Conservation (phyloP, 2,888 invertebrate genomes). For the Trichogramma evanescens region DNA sequence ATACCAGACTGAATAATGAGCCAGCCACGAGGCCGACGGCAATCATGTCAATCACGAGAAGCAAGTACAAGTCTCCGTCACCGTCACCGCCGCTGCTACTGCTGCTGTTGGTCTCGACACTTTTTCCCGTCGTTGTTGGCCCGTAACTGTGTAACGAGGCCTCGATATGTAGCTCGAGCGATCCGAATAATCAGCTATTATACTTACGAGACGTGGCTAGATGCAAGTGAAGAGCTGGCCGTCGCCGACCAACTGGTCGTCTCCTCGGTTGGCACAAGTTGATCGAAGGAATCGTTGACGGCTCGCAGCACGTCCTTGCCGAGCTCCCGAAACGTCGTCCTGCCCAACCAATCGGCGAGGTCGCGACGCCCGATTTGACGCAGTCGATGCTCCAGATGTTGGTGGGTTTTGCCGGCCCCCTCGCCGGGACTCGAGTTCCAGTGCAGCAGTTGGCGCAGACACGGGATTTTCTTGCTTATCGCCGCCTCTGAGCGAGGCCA, state of each 20-base stretch:
- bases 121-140: not conserved
- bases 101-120: not conserved
- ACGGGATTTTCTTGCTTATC: constrained; percentile 47
- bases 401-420: constrained; percentile 55
- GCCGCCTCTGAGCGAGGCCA: not conserved
- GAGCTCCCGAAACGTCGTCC: constrained; percentile 52
- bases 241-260: too few relatives aligned
- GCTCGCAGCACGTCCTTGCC: constrained; percentile 49
- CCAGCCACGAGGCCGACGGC: not conserved
- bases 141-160: not conserved
- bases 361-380: constrained; percentile 54
- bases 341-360: constrained; percentile 58
- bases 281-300: not conserved
- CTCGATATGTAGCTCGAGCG: too few relatives aligned
- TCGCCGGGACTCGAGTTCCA: constrained; percentile 53
- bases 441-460: constrained; percentile 53
- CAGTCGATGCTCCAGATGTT: constrained; percentile 51
- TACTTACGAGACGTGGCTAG: too few relatives aligned
- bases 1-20: constrained; percentile 4
- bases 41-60: constrained; percentile 1
- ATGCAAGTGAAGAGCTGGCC: too few relatives aligned
- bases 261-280: too few relatives aligned
- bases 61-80: not conserved
- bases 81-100: not conserved
- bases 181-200: too few relatives aligned